Evolutionary conservation across 2,797 vertebrate species (phyloP).

Genomic region (Clamator glandarius): DNA sequence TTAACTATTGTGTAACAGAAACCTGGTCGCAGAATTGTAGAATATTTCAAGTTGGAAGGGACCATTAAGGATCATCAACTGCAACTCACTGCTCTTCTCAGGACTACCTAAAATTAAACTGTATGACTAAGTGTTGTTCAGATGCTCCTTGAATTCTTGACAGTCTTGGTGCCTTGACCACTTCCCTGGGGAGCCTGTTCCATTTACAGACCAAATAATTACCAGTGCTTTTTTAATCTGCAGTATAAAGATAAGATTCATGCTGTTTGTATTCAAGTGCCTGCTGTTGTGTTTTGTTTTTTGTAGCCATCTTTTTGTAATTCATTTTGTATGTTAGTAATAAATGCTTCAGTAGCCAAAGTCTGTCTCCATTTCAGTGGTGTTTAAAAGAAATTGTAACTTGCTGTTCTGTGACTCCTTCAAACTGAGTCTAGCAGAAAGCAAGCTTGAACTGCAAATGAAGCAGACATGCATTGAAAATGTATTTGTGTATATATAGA

Average conservation of each 20-base stretch:
- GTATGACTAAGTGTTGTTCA: background rate
- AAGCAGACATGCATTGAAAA: background rate
- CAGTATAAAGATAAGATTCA: constrained; percentile 28
- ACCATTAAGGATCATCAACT: background rate
- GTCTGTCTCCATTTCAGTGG: constrained; percentile 57
- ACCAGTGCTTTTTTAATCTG: background rate
- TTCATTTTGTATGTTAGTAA: constrained; percentile 63
- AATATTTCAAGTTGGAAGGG: background rate
- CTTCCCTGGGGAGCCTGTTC: background rate
- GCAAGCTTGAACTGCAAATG: constrained; percentile 20
- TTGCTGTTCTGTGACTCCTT: constrained; percentile 29
- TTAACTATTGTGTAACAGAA: background rate
- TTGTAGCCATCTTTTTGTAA: constrained; percentile 35
- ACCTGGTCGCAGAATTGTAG: background rate
- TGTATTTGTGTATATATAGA: background rate
- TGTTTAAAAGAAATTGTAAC: constrained; percentile 24
- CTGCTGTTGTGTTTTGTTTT: constrained; percentile 49
- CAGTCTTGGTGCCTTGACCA: background rate
- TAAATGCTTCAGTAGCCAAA: constrained; percentile 69
- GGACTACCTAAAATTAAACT: background rate
- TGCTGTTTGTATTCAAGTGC: constrained; percentile 67
- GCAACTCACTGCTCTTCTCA: background rate
- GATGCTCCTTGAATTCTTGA: background rate
- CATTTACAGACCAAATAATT: background rate
- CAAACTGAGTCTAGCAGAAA: constrained; percentile 1